A percentile compares a stretch with the other conserved stretches of the same genome.
These are phyloP conservation scores for fruit fly (Drosophila melanogaster) DNA, from an alignment of 1,140 invertebrate species.

Conservation along the genomic window DNA sequence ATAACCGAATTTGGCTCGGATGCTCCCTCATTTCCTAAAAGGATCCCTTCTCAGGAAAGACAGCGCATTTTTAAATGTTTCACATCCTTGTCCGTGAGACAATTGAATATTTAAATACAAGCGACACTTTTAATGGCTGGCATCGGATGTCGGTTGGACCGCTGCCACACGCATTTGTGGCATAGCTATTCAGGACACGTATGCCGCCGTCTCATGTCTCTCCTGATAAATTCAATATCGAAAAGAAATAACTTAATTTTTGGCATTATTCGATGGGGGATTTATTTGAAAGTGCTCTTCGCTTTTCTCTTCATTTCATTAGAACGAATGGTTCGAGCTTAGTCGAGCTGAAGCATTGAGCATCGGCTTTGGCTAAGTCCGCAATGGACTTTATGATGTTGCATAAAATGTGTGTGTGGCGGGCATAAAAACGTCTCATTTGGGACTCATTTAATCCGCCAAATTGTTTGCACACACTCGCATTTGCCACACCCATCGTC, in stretches of 20 bases:
- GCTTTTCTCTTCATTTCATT: neutral
- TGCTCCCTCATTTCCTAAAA: neutral
- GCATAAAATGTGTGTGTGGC: constrained; percentile 61
- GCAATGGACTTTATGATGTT: constrained; percentile 64
- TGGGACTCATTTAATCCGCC: constrained; percentile 78
- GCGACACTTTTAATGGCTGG: constrained; percentile 71
- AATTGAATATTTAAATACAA: constrained; percentile 77
- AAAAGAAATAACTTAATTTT: constrained; percentile 81
- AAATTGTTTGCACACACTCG: constrained; percentile 72
- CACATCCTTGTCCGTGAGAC: constrained; percentile 53
- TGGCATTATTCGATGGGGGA: neutral
- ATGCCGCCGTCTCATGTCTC: constrained; percentile 41
- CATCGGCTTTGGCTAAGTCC: constrained; percentile 39
- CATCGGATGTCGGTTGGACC: constrained; percentile 36
- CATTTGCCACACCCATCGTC: constrained; percentile 13
- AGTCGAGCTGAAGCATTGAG: neutral
- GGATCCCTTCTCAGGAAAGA: constrained; percentile 1
- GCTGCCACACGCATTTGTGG: neutral
- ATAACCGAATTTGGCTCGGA: constrained; percentile 62
- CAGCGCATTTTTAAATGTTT: constrained; percentile 79
- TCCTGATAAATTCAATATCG: constrained; percentile 81
- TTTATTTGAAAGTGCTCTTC: neutral
- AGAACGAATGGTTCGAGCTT: neutral
- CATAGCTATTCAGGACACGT: constrained; percentile 72
- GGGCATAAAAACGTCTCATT: constrained; percentile 76